Base-by-base conservation (phyloP, 2,888 invertebrate species). In the Thereva unica region DNA sequence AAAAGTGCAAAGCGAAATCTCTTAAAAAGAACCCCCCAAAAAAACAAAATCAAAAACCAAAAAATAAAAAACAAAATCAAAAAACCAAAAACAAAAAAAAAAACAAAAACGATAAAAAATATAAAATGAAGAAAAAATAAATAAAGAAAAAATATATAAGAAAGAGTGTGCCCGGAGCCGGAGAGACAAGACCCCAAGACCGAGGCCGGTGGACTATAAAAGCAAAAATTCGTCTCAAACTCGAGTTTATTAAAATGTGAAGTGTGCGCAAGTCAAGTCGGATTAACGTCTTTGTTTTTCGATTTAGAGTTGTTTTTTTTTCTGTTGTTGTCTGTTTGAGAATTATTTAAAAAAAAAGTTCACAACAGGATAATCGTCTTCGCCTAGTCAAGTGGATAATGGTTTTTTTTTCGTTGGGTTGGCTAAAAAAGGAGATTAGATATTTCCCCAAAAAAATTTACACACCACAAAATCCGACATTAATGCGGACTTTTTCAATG, bases 211-310 rank as follows among this genome's bases (percentile, higher is more conserved):
- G 75, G 76, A 75, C 76, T 80, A 80, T 80, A 80, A 79, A 80
- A 80, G 80, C 80, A 74, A 76, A 77, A 80, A 77, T 77, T 77
- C 76, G 75, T 76, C 77, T 77, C 75, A 74, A 76, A 78, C 76
- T 78, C 79, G 78, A 77, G 79, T 78, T 80, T 80, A 80, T 80
- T 80, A 78, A 80, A 80, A 76, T 78, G 76, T 77, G 76, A 78
- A 77, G 77, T 77, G 78, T 77, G 76, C 75, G 78, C 78, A 78
- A 76, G 79, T 75, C 73, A 74, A 78, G 54, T 68, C 63, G 55
- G 53, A 40, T 53, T 64, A 52, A 63, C 52, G 49, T 41, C 52
- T 63, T 52, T 50, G 41, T 23, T 50, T 63, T 63, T 40, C 38
- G 10, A 10, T 9, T 49, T 4, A 41, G 42, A 44, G 56, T 6